Conservation (phyloP, 2,888 invertebrate genomes). For the Protonemura montana region DNA sequence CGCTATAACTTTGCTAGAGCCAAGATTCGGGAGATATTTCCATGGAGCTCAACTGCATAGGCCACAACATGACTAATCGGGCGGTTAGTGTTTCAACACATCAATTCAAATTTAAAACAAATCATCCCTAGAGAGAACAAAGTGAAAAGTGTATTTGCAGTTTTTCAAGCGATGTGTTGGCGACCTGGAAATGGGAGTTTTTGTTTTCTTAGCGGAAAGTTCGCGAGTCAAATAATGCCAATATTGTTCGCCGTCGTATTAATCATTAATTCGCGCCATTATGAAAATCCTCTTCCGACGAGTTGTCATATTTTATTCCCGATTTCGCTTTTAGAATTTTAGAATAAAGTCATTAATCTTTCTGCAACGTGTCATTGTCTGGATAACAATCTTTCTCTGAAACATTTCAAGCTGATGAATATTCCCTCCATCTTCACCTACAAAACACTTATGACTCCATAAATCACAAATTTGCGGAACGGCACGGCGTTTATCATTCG, state of each 20-base stretch:
- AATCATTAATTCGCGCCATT: background rate
- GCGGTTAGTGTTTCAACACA: constrained; percentile 23
- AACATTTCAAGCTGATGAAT: constrained; percentile 12
- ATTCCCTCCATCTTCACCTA: background rate
- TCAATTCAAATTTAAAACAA: constrained; percentile 19
- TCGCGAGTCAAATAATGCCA: background rate
- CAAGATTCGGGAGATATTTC: constrained; percentile 20
- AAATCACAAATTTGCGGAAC: background rate
- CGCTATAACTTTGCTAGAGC: background rate
- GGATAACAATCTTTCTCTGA: background rate
- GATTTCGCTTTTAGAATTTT: background rate
- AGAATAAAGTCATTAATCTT: constrained; percentile 7
- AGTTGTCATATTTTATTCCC: constrained; percentile 7
- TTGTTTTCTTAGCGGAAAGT: background rate
- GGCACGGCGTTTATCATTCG: background rate
- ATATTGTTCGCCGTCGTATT: background rate
- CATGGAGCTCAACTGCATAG: background rate
- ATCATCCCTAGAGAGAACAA: constrained; percentile 5
- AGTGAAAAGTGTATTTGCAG: background rate
- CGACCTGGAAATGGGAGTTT: background rate
- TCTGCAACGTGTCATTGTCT: constrained; percentile 7
- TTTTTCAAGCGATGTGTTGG: background rate
- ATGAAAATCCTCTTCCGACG: background rate
- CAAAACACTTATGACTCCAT: background rate
- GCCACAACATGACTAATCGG: constrained; percentile 8